Conservation (phyloP, 1,140 invertebrate genomes). For the Drosophila sproati region DNA sequence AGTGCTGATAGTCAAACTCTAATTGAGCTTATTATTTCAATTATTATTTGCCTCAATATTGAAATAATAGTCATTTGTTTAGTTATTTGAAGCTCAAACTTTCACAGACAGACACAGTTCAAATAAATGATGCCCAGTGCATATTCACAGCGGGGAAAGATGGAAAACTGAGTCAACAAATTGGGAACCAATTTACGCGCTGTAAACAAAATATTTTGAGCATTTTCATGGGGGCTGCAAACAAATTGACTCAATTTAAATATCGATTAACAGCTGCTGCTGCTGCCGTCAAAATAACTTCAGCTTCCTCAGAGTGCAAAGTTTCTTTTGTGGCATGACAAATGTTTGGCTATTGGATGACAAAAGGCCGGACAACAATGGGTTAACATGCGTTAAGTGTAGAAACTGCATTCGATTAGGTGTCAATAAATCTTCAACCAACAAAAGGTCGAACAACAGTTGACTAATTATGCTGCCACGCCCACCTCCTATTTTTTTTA, state of each 20-base stretch:
- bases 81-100: too few relatives aligned
- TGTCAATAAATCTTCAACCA: conserved; percentile 45
- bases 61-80: too few relatives aligned
- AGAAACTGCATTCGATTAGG: conserved; percentile 32
- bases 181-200: conserved; percentile 21
- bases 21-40: too few relatives aligned
- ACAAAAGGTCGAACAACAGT: conserved; percentile 52
- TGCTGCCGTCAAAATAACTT: background rate
- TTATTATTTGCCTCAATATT: too few relatives aligned
- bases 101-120: too few relatives aligned
- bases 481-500: conserved; percentile 39
- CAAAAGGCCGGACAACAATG: conserved; percentile 18
- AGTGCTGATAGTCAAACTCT: too few relatives aligned
- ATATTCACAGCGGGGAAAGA: too few relatives aligned
- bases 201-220: conserved; percentile 8
- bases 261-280: conserved; percentile 60
- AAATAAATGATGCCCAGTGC: too few relatives aligned
- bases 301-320: background rate
- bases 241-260: conserved; percentile 66
- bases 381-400: conserved; percentile 15
- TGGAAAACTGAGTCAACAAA: conserved; percentile 4
- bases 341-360: conserved; percentile 5
- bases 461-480: conserved; percentile 62
- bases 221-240: conserved; percentile 35
- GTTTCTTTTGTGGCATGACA: conserved; percentile 37